A percentile compares a stretch with the other conserved stretches of the same genome.
Evolutionary conservation across 30 jellyfish, hydroid and myxozoan species (phyloP).

Genomic region (Cassiopea xamachana): DNA sequence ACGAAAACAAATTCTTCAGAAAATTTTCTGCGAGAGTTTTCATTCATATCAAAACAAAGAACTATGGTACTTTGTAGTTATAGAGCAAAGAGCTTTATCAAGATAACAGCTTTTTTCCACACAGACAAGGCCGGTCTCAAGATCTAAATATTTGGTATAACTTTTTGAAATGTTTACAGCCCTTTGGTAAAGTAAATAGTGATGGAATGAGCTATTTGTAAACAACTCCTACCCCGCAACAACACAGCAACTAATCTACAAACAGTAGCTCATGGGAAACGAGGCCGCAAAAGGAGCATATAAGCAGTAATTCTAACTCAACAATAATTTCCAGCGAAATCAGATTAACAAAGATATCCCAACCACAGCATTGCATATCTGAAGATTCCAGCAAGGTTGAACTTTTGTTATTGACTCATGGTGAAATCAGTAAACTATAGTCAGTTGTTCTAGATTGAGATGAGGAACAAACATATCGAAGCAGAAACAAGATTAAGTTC

Average conservation of each 20-base stretch:
- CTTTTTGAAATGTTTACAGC: background rate
- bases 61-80: no score
- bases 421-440: background rate
- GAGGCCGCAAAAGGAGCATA: conserved; percentile 14
- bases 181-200: background rate
- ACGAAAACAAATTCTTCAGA: no score
- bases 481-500: background rate
- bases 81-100: no score
- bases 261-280: conserved; percentile 4
- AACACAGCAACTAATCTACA: background rate
- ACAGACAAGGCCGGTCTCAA: no score
- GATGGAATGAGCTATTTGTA: background rate
- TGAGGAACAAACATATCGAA: background rate
- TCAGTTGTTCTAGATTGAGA: background rate
- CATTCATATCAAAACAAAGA: no score
- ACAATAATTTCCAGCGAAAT: background rate
- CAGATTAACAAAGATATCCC: conserved; percentile 5
- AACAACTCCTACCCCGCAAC: background rate
- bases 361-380: conserved; percentile 1
- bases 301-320: background rate
- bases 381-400: background rate
- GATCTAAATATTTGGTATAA: no score
- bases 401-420: background rate
- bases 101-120: no score
- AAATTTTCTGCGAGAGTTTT: no score